phyloP scores from a whole-genome alignment of 1,140 invertebrate genomes.

The Cydia pomonella region DNA sequence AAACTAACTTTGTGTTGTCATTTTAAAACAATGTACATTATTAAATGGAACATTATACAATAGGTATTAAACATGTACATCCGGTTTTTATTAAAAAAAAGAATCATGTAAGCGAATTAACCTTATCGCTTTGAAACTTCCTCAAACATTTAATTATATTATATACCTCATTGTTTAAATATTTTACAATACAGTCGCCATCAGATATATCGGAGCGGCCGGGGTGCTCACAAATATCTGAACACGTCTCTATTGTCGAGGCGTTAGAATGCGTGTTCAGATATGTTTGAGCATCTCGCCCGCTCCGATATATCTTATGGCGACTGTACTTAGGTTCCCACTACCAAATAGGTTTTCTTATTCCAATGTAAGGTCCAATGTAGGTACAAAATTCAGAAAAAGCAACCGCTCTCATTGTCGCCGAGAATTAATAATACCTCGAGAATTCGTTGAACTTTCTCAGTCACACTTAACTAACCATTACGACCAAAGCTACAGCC shows the following conservation, averaged over 20 bases:
- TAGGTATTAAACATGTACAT: not conserved
- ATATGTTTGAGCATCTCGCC: too few species aligned
- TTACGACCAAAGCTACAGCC: not conserved
- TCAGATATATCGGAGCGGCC: too few species aligned
- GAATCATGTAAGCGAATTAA: not conserved
- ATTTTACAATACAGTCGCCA: too few species aligned
- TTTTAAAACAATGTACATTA: not conserved
- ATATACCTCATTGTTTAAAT: too few species aligned
- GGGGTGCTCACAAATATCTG: too few species aligned
- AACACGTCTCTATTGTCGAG: too few species aligned
- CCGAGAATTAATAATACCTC: slow-evolving; percentile 19
- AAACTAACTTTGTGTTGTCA: too few species aligned
- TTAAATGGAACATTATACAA: too few species aligned
- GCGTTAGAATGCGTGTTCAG: too few species aligned
- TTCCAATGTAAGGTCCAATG: not conserved
- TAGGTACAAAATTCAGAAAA: slow-evolving; percentile 8
- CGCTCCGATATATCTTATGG: too few species aligned
- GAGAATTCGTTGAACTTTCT: slow-evolving; percentile 31
- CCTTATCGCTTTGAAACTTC: not conserved
- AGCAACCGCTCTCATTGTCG: slow-evolving; percentile 8
- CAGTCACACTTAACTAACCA: slow-evolving; percentile 28
- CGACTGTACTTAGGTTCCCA: too few species aligned
- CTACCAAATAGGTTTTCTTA: too few species aligned
- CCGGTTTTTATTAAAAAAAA: not conserved
- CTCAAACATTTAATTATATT: not conserved